Conservation (phyloP, 2,113 vertebrate species). For the Pelodiscus sinensis region DNA sequence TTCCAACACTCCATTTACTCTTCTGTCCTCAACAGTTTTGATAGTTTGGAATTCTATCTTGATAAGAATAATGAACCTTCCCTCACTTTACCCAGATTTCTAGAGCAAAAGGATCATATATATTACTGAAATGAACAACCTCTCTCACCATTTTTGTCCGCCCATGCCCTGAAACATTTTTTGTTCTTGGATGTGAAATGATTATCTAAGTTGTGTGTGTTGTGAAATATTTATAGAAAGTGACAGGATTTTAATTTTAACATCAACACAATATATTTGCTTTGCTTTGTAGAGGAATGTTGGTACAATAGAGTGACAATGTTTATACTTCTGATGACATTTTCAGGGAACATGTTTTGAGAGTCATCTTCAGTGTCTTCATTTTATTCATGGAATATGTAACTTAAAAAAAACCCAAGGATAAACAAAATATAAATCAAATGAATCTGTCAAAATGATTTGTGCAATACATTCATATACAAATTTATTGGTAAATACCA, state of each 20-base stretch:
- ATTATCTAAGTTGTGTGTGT: not conserved
- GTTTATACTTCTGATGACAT: not conserved
- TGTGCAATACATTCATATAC: accelerated
- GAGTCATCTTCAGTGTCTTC: not conserved
- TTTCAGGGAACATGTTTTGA: not conserved
- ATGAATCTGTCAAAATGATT: not conserved
- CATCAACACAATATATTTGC: not conserved
- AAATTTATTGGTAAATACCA: not conserved
- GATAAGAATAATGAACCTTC: not conserved
- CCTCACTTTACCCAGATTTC: not conserved
- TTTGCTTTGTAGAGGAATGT: accelerated
- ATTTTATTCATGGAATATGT: not conserved
- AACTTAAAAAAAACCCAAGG: too few relatives aligned
- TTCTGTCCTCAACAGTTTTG: constrained; percentile 31
- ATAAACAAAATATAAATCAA: not conserved
- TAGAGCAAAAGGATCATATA: not conserved
- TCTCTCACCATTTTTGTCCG: not conserved
- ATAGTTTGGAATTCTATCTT: constrained; percentile 8
- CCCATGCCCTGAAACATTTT: too few relatives aligned
- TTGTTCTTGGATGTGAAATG: not conserved
- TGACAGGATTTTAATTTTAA: not conserved
- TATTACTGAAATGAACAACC: not conserved
- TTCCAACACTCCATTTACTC: constrained; percentile 46
- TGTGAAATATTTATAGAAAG: not conserved
- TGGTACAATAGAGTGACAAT: not conserved